Evolutionary conservation across 1,140 invertebrate genomes (phyloP), one percentile per base, ranked within the genome.

Genomic region (Drosophila carrolli): DNA sequence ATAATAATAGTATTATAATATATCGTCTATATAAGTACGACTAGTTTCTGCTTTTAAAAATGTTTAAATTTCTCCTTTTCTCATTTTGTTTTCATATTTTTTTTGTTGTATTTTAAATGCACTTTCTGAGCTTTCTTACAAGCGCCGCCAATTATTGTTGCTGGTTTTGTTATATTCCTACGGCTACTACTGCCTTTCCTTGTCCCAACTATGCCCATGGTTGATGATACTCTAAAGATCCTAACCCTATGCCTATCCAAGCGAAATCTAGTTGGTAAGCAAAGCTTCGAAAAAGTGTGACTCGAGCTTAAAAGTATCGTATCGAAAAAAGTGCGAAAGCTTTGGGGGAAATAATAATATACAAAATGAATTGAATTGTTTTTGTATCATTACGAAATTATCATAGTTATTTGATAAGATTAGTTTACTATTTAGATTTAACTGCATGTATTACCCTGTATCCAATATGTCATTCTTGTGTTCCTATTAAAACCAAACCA

Each of bases 371-470:
- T 53, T 35, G 44, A 47, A 63, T 61, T 74, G 63, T 32, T 11
- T 37, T 51, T 19, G 40, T 68, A 46, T 55, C 16, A 53, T 37
- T 56, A 50, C 47, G 54, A 55, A 55, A 56, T 62, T 44, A 50
- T 60, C 60, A 68, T 56, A 62, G 47, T 65, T 53, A 62, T 47
- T 44, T 56, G 60, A 74, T 72, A 75, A 66, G 40, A 62, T 60
- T 29, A 60, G 59, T 60, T 50, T 59, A 71, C 59, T 62, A 77
- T 81, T 81, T 66, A 72, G 46, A 68, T 79, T 83, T 91, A 91
- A 84, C 91, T 91, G 90, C 83, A 91, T 91, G 75, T 72, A 79
- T 90, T 91, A 91, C 90, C 90, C 90, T 91, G 90, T 91, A 88
- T 91, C 90, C 90, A 91, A 91, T 90, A 76, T 90, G 77, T 76